A percentile compares a stretch with the other conserved stretches of the same genome.
Conservation (phyloP, 1,140 invertebrate genomes). For the Anthonomus grandis region DNA sequence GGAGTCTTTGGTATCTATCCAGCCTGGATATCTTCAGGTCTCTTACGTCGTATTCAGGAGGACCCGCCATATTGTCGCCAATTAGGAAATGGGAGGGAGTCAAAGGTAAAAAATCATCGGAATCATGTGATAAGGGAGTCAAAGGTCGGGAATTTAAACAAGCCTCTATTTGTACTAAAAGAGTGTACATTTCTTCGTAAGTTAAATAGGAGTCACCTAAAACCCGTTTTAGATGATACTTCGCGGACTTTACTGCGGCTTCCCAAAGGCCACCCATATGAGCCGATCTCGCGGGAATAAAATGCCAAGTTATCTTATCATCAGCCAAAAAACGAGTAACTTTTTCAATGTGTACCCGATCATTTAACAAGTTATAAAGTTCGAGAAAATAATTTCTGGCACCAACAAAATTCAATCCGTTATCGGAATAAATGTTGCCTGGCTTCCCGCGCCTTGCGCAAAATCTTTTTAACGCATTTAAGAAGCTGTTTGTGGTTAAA, state of each 20-base stretch:
- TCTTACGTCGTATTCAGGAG: too few relatives aligned
- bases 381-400: constrained; percentile 12
- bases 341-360: not conserved
- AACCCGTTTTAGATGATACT: constrained; percentile 26
- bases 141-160: too few relatives aligned
- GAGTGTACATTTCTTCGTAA: constrained; percentile 3
- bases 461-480: constrained; percentile 7
- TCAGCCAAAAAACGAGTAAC: not conserved
- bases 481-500: not conserved
- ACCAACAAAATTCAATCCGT: constrained; percentile 21
- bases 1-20: too few relatives aligned
- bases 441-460: constrained; percentile 3
- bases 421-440: constrained; percentile 21
- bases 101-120: too few relatives aligned
- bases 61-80: too few relatives aligned
- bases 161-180: constrained; percentile 8
- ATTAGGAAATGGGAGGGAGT: too few relatives aligned
- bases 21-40: too few relatives aligned
- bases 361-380: not conserved
- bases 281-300: constrained; percentile 27
- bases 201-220: not conserved
- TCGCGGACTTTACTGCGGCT: not conserved
- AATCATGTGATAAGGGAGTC: too few relatives aligned
- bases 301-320: constrained; percentile 28
- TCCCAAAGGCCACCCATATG: constrained; percentile 31